Base-by-base conservation (phyloP, 2,888 invertebrate genomes). In the Dynastes grantii region DNA sequence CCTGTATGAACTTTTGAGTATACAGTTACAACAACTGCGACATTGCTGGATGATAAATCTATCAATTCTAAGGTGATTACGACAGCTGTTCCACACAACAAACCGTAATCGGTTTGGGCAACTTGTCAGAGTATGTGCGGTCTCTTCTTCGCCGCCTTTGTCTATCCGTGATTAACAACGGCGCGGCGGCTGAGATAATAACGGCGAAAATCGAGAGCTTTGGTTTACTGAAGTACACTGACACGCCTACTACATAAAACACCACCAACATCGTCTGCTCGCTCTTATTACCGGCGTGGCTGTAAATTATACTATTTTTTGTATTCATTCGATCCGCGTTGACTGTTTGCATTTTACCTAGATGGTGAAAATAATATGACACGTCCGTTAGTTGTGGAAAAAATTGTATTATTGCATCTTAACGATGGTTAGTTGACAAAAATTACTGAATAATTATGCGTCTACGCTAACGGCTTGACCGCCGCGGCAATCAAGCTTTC, bases 31-130 rank as follows among this genome's bases (percentile, higher is more conserved):
- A 37, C 37, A 37, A 37, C 37, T 37, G 37, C 37, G 6, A 37
- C 6, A 6, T 37, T 37, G 37, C 6, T 37, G 2, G 37, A 22
- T 37, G 37, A 58, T 76, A 70, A 80, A 77, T 80, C 80, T 80
- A 82, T 82, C 81, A 81, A 82, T 82, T 81, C 82, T 79, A 81
- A 82, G 81, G 80, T 80, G 80, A 82, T 82, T 82, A 82, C 80
- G 64, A 78, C 16, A 22, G 22, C 53, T 78, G 77, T 78, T 76
- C 78, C 78, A 76, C 76, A 67, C 76, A 78, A 80, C 80, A 81
- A 82, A 80, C 81, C 81, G 80, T 82, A 82, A 82, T 82, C 76
- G 80, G 80, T 81, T 81, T 80, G 77, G 79, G 80, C 80, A 80
- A 81, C 81, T 82, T 80, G 79, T 82, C 81, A 80, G 81, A 79